phyloP scores from a whole-genome alignment of 2,113 vertebrate species.

The Nyctereutes procyonoides region DNA sequence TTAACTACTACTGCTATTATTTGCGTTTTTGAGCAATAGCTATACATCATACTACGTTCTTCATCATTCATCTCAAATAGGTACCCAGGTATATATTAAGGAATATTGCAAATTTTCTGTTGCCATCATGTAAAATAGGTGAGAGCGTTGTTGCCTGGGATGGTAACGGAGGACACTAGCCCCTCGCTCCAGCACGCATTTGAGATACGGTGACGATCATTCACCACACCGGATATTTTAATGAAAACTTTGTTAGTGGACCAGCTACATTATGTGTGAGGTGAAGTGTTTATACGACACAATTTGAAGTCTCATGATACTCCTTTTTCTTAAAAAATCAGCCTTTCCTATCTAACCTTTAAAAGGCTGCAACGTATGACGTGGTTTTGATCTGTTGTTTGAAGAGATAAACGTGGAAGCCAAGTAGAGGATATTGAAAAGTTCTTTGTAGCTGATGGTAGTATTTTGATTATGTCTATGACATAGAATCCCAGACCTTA shows the following conservation, averaged over 20 bases:
- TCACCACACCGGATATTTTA: neutral
- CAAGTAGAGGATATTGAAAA: neutral
- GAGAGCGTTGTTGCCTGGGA: neutral
- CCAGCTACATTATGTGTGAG: neutral
- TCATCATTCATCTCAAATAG: neutral
- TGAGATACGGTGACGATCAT: neutral
- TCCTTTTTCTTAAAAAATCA: neutral
- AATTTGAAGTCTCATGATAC: neutral
- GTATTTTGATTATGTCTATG: neutral
- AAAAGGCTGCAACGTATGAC: neutral
- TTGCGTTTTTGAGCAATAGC: slow-evolving; percentile 1
- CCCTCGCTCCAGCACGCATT: neutral
- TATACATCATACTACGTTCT: neutral
- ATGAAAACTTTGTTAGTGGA: neutral
- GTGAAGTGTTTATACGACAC: neutral
- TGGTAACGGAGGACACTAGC: neutral
- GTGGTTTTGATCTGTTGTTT: neutral
- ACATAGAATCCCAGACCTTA: neutral
- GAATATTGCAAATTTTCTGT: fast-evolving
- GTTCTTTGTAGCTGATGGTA: neutral
- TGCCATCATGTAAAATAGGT: neutral
- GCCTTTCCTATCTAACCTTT: neutral
- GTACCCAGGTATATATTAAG: too few relatives aligned
- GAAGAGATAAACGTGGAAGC: neutral
- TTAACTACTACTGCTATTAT: neutral